A percentile compares a stretch with the other conserved stretches of the same genome.
phyloP scores from a whole-genome alignment of 1,140 invertebrate genomes.

The Papilio aristodemus region DNA sequence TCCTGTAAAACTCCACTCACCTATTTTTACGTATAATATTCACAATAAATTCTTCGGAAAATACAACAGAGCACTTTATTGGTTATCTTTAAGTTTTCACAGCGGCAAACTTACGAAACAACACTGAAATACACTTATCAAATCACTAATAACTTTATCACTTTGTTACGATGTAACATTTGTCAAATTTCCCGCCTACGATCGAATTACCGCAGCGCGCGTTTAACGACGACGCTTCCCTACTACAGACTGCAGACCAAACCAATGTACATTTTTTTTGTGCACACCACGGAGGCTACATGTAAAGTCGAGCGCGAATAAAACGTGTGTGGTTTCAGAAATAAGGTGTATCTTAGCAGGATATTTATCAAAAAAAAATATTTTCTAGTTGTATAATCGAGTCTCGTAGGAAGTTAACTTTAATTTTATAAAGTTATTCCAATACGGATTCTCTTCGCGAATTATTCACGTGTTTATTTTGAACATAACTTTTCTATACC shows the following conservation, averaged over 20 bases:
- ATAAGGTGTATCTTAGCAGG: neutral
- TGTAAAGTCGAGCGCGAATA: neutral
- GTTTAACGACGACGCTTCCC: conserved; percentile 17
- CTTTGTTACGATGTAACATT: conserved; percentile 22
- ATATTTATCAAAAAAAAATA: neutral
- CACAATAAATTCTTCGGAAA: neutral
- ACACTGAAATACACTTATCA: conserved; percentile 30
- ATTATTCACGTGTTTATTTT: neutral
- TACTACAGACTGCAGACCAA: conserved; percentile 17
- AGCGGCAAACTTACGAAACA: conserved; percentile 28
- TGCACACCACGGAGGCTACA: conserved; percentile 30
- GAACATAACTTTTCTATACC: neutral
- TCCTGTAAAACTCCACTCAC: conserved; percentile 21
- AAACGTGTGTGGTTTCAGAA: neutral
- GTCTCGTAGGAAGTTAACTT: neutral
- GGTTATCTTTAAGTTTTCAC: conserved; percentile 31
- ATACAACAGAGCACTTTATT: neutral
- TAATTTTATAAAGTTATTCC: neutral
- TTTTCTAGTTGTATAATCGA: neutral
- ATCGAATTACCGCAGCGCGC: conserved; percentile 16
- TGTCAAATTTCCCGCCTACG: conserved; percentile 33
- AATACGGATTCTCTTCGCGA: neutral
- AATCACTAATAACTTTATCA: conserved; percentile 29
- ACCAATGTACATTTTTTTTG: conserved; percentile 19
- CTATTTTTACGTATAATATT: conserved; percentile 16